Percentiles rank a stretch among this genome's conserved stretches.
These are phyloP conservation scores for Diplosoma virens DNA, from an alignment of 23 tunicate genomes.

Conservation along the genomic window DNA sequence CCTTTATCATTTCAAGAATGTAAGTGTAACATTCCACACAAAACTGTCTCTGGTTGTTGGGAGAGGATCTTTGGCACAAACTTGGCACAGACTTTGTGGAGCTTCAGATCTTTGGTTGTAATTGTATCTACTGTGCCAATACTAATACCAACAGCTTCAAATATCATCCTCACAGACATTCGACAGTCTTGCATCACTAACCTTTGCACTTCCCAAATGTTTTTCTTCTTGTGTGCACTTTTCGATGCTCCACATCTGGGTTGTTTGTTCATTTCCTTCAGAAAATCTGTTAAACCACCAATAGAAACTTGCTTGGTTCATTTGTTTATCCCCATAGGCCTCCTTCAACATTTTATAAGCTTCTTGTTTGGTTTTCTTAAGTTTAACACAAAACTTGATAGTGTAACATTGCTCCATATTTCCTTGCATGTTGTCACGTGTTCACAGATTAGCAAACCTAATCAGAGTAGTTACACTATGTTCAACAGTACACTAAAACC, in stretches of 20 bases:
- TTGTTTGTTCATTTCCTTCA: neutral
- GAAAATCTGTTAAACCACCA: constrained; percentile 24
- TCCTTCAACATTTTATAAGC: neutral
- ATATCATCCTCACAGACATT: constrained; percentile 5
- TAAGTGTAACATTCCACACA: too few species aligned
- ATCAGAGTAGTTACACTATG: constrained; percentile 8
- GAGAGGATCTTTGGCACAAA: constrained; percentile 6
- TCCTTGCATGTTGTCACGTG: constrained; percentile 12
- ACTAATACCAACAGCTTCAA: constrained; percentile 16
- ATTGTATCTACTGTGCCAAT: constrained; percentile 14
- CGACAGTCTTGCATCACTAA: constrained; percentile 16
- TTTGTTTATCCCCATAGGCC: constrained; percentile 13
- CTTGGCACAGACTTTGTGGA: constrained; percentile 8
- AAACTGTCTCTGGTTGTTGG: too few species aligned
- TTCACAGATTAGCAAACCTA: constrained; percentile 2
- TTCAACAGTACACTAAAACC: neutral
- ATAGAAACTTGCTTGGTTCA: constrained; percentile 23
- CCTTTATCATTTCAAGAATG: constrained; percentile 2
- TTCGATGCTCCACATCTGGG: constrained; percentile 1
- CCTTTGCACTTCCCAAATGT: constrained; percentile 4
- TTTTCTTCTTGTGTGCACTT: constrained; percentile 10
- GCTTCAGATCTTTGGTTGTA: constrained; percentile 1
- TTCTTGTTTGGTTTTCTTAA: neutral
- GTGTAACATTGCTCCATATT: constrained; percentile 9
- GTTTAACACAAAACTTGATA: constrained; percentile 7